Percentiles rank a stretch among this genome's conserved stretches.
Conservation (phyloP, 2,888 invertebrate species). For the Amitus sp. region DNA sequence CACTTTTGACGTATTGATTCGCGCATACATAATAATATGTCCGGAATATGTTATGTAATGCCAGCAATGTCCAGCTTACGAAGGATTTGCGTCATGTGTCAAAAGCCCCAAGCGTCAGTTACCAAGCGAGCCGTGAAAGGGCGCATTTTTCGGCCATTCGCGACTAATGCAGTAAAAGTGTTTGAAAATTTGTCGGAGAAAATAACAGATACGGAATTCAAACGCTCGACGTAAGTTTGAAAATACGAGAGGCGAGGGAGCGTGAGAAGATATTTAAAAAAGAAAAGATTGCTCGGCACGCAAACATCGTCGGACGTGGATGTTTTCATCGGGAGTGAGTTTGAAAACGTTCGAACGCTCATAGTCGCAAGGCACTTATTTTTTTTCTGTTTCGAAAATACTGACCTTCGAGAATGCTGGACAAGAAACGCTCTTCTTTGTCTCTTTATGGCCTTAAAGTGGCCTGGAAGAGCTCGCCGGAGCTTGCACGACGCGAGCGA, state of each 20-base stretch:
- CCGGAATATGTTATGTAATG: constrained; percentile 46
- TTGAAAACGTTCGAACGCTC: too few relatives aligned
- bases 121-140: constrained; percentile 38
- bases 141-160: constrained; percentile 26
- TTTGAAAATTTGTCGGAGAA: too few relatives aligned
- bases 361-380: constrained; percentile 25
- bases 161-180: too few relatives aligned
- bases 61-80: constrained; percentile 55
- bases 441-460: constrained; percentile 65
- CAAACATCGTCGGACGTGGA: constrained; percentile 3
- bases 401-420: constrained; percentile 50
- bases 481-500: constrained; percentile 15
- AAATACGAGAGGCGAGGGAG: too few relatives aligned
- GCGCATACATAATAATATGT: constrained; percentile 29
- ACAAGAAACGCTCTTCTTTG: constrained; percentile 60
- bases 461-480: constrained; percentile 40
- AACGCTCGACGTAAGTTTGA: too few relatives aligned
- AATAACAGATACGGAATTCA: too few relatives aligned
- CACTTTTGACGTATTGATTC: constrained; percentile 23
- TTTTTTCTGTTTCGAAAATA: constrained; percentile 58
- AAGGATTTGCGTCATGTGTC: constrained; percentile 60
- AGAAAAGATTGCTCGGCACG: not conserved
- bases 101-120: constrained; percentile 35
- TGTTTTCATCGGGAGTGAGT: constrained; percentile 6
- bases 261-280: not conserved